These are phyloP conservation scores for Brachyalestes nurse DNA, from an alignment of 2,797 vertebrate genomes.

Conservation along the genomic window DNA sequence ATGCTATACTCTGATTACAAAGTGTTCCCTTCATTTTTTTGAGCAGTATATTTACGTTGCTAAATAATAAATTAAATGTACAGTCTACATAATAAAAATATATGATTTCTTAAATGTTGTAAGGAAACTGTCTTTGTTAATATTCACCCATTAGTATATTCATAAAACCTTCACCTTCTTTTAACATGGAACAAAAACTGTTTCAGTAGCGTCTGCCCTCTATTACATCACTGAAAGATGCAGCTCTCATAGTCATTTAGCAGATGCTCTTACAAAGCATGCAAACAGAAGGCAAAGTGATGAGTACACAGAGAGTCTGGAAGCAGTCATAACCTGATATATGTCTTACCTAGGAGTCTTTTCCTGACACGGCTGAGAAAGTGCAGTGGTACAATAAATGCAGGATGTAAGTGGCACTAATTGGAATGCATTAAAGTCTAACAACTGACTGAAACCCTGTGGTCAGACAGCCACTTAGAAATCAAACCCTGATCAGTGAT, in stretches of 20 bases:
- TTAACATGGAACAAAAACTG: not conserved
- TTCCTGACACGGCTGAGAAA: not conserved
- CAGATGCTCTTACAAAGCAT: not conserved
- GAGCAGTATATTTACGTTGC: no score
- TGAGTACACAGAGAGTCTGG: not conserved
- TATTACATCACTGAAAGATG: not conserved
- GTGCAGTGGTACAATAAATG: not conserved
- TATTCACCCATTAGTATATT: no score
- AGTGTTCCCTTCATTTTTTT: no score
- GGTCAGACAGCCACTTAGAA: no score
- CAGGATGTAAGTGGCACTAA: not conserved
- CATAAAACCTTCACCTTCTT: not conserved
- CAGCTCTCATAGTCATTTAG: not conserved
- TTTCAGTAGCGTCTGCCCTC: not conserved
- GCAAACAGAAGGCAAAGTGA: constrained; percentile 3
- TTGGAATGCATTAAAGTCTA: not conserved
- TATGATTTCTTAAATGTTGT: no score
- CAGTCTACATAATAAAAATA: no score
- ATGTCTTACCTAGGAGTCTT: not conserved
- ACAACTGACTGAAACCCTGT: not conserved
- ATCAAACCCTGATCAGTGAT: no score
- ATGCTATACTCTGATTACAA: no score
- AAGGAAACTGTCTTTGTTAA: no score
- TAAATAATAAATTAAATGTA: no score
- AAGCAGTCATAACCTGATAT: not conserved